Conservation (phyloP, 1,140 invertebrate genomes). For the Brachionus paranguensis region DNA sequence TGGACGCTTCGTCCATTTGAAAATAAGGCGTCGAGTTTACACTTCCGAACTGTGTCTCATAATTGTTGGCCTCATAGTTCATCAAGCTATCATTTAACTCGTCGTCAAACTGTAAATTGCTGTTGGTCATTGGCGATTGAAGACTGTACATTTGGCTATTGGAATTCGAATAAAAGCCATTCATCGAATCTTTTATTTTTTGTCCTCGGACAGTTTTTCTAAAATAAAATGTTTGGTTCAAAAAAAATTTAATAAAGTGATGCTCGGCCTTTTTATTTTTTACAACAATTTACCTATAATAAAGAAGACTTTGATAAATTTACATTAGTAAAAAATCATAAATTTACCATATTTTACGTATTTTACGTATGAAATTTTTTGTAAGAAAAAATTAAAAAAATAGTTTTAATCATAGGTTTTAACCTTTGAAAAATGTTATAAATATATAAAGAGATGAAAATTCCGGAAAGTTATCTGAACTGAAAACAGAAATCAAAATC, state of each 20-base stretch:
- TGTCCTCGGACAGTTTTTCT: background rate
- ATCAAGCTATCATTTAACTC: background rate
- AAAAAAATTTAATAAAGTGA: background rate
- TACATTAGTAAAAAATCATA: too few relatives aligned
- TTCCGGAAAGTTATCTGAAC: too few relatives aligned
- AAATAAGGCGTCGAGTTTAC: background rate
- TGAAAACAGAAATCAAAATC: too few relatives aligned
- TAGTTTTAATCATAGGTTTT: too few relatives aligned
- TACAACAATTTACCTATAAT: too few relatives aligned
- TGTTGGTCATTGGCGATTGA: background rate
- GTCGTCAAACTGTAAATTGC: background rate
- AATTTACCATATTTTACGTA: too few relatives aligned
- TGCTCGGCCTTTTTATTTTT: background rate
- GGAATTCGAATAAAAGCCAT: constrained; percentile 2
- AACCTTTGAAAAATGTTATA: too few relatives aligned
- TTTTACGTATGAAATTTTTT: too few relatives aligned
- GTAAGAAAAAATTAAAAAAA: too few relatives aligned
- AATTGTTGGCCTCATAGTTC: background rate
- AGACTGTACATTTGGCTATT: constrained; percentile 23
- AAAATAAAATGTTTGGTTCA: background rate
- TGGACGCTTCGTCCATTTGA: constrained; percentile 16
- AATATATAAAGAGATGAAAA: too few relatives aligned
- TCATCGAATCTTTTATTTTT: background rate
- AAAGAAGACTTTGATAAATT: too few relatives aligned
- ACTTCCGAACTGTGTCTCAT: background rate